Evolutionary conservation across 2,888 invertebrate genomes (phyloP).

Genomic region (Aleiodes testaceus): DNA sequence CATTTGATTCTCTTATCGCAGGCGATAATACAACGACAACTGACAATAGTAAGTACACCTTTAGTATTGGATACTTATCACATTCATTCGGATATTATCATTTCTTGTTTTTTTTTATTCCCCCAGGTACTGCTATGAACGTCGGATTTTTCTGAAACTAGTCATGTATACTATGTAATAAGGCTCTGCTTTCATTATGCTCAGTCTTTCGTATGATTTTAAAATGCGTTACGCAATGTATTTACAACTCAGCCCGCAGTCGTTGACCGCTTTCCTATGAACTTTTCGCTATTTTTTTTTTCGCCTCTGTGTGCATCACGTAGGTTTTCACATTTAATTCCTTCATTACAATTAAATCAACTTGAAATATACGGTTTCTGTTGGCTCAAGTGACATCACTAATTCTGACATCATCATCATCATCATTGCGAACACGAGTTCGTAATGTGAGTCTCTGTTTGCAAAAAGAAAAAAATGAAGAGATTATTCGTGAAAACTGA

Average conservation of each 20-base stretch:
- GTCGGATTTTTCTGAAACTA: too few species aligned
- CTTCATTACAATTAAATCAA: neutral
- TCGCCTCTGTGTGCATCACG: conserved; percentile 17
- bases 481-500: conserved; percentile 15
- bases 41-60: too few species aligned
- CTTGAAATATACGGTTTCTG: neutral
- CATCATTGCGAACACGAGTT: conserved; percentile 38
- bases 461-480: neutral
- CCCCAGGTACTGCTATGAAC: too few species aligned
- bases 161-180: conserved; percentile 39
- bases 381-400: conserved; percentile 36
- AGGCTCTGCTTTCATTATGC: conserved; percentile 27
- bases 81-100: too few species aligned
- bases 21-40: conserved; percentile 23
- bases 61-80: too few species aligned
- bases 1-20: neutral
- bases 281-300: conserved; percentile 36
- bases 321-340: neutral
- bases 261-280: conserved; percentile 39
- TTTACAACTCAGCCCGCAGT: conserved; percentile 35
- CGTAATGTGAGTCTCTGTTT: conserved; percentile 43
- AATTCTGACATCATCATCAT: conserved; percentile 36
- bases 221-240: conserved; percentile 41
- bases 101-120: too few species aligned
- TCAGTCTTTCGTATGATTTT: conserved; percentile 41